Percentiles rank a stretch among this genome's conserved stretches.
Evolutionary conservation across 2,888 invertebrate genomes (phyloP).

Genomic region (Ennomos erosarius): DNA sequence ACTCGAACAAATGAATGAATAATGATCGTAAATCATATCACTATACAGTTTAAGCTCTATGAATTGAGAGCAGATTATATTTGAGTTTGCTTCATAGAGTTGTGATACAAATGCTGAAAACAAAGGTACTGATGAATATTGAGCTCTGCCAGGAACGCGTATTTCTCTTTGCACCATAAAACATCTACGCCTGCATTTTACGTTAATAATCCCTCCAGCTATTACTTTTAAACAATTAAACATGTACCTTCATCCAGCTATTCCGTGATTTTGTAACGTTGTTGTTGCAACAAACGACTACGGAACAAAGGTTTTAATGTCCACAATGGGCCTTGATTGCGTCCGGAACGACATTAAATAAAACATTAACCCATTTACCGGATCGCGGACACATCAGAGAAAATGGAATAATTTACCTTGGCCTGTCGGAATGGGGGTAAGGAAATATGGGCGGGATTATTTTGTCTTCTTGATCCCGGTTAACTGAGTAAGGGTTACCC

Average conservation of each 20-base stretch:
- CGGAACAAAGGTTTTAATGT: conserved; percentile 49
- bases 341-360: conserved; percentile 42
- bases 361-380: conserved; percentile 47
- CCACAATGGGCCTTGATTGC: conserved; percentile 46
- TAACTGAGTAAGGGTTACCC: too few species aligned
- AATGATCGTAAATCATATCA: too few species aligned
- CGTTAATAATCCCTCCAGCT: conserved; percentile 11
- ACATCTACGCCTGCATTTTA: neutral
- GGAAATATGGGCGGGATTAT: conserved; percentile 6
- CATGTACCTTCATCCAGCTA: conserved; percentile 13
- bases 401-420: conserved; percentile 33
- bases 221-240: conserved; percentile 21
- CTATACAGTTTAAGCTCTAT: too few species aligned
- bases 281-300: conserved; percentile 28
- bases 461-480: too few species aligned
- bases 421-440: neutral
- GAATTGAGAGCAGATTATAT: too few species aligned
- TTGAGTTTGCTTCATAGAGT: too few species aligned
- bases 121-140: too few species aligned
- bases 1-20: too few species aligned
- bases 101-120: too few species aligned
- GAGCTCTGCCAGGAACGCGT: too few species aligned
- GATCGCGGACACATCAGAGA: conserved; percentile 34
- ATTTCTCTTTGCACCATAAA: too few species aligned
- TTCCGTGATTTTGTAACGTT: conserved; percentile 11